Evolutionary conservation across 1,140 invertebrate species (phyloP).

Genomic region (Drosophila takahashii): DNA sequence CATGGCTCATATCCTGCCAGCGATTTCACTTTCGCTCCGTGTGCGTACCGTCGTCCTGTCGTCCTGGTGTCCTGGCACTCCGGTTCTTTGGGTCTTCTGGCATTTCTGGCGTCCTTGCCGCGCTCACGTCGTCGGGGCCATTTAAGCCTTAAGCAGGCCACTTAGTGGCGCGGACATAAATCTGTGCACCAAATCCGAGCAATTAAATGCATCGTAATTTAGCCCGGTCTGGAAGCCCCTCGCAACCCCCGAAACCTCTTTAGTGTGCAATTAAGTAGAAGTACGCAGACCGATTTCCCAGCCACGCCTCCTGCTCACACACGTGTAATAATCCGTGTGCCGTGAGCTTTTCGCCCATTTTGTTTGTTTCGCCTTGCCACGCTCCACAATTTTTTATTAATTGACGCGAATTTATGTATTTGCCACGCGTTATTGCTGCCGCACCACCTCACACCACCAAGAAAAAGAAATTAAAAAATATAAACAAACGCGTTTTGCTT

Average conservation of each 20-base stretch:
- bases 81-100: not conserved
- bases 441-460: not conserved
- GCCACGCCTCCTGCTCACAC: slow-evolving; percentile 9
- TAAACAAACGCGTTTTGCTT: slow-evolving; percentile 67
- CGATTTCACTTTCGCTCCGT: slow-evolving; percentile 72
- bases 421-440: slow-evolving; percentile 79
- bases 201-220: slow-evolving; percentile 84
- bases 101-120: slow-evolving; percentile 42
- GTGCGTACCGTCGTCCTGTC: slow-evolving; percentile 24
- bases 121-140: slow-evolving; percentile 76
- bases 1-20: slow-evolving; percentile 59
- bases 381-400: slow-evolving; percentile 80
- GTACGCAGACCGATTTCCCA: slow-evolving; percentile 59
- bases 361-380: slow-evolving; percentile 60
- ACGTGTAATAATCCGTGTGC: slow-evolving; percentile 62
- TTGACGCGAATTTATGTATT: slow-evolving; percentile 82
- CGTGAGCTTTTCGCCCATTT: slow-evolving; percentile 49
- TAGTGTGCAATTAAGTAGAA: slow-evolving; percentile 79
- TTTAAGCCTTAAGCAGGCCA: slow-evolving; percentile 83
- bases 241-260: slow-evolving; percentile 52
- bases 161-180: slow-evolving; percentile 81
- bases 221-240: slow-evolving; percentile 36
- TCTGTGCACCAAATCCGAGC: slow-evolving; percentile 82
- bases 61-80: not conserved
- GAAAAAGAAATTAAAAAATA: slow-evolving; percentile 77